Base-by-base conservation (phyloP, 2,888 invertebrate genomes). In the Pimpla rufipes region DNA sequence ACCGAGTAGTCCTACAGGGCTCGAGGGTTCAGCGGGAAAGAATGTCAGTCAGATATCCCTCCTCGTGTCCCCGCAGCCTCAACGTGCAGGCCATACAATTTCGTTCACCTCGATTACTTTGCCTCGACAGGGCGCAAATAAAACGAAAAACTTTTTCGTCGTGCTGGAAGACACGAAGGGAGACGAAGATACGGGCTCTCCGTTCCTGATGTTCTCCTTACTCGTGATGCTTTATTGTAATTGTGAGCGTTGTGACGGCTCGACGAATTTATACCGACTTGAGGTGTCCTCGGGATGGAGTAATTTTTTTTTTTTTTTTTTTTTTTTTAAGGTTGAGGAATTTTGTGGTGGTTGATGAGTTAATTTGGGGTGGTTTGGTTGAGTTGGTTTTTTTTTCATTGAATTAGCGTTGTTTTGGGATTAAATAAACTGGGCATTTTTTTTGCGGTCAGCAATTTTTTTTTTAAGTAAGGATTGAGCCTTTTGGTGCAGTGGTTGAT, bases 81-180 rank as follows among this genome's bases (percentile, higher is more conserved):
- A n/a, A 21, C 21, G 8, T 71, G 11, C 42, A 29, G 18, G 35
- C 57, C 59, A 59, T 59, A 73, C 59, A 59, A 73, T 73, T 73
- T 73, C 71, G 57, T 71, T 71, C 73, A 29, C 73, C 59, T 73
- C 73, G 73, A 73, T 73, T 73, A 73, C 73, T 62, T 74, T 62
- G n/a, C 8, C 37, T 11, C 37, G 62, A 29, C 74, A n/a, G 47
- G 74, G 62, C 47, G 18, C n/a, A n/a, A 62, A 74, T 50, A 74
- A 74, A 74, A 74, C 42, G 62, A 62, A 47, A 62, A 74, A 74
- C 29, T 47, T 59, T 45, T 29, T 10, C 18, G 45, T 59, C 59
- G 16, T 3, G 23, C 21, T 11, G 45, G 35, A 35, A 8, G 35
- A 45, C 37, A 45, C 35, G 16, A 13, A 16, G 45, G 40, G 18